Percentiles rank a stretch among this genome's conserved stretches.
phyloP scores from a whole-genome alignment of 1,140 invertebrate genomes.

The Leptoteleia sp. region DNA sequence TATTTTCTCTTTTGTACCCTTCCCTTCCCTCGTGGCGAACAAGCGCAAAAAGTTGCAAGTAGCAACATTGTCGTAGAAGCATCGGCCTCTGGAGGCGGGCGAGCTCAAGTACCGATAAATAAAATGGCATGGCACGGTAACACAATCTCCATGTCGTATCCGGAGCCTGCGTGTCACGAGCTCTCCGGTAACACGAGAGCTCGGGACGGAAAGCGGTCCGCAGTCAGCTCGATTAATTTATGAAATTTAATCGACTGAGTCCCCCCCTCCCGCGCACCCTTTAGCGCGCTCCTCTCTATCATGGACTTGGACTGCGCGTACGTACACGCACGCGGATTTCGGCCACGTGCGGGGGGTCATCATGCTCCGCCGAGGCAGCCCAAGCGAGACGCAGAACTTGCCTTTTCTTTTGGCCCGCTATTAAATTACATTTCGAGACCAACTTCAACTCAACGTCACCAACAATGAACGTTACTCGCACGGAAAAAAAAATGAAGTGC shows the following conservation, averaged over 20 bases:
- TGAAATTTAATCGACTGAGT: conserved; percentile 76
- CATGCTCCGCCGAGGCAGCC: conserved; percentile 22
- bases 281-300: conserved; percentile 24
- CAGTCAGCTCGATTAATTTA: conserved; percentile 71
- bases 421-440: conserved; percentile 24
- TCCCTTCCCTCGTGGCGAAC: too few relatives aligned
- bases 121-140: conserved; percentile 66
- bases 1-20: too few relatives aligned
- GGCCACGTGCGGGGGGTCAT: conserved; percentile 58
- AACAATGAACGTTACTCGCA: too few relatives aligned
- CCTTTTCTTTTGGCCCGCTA: conserved; percentile 13
- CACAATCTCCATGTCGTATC: conserved; percentile 61
- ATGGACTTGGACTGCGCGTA: conserved; percentile 6
- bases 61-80: conserved; percentile 33
- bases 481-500: too few relatives aligned
- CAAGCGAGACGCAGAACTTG: conserved; percentile 7
- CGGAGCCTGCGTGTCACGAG: conserved; percentile 52
- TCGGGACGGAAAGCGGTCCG: conserved; percentile 60
- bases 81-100: conserved; percentile 19
- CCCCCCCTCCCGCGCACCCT: conserved; percentile 27
- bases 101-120: conserved; percentile 62
- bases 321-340: conserved; percentile 39
- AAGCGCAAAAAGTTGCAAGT: conserved; percentile 40
- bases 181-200: conserved; percentile 67
- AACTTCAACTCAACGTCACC: conserved; percentile 5